Evolutionary conservation across 2,113 vertebrate genomes (phyloP).

Genomic region (Nycticryphes semicollaris): DNA sequence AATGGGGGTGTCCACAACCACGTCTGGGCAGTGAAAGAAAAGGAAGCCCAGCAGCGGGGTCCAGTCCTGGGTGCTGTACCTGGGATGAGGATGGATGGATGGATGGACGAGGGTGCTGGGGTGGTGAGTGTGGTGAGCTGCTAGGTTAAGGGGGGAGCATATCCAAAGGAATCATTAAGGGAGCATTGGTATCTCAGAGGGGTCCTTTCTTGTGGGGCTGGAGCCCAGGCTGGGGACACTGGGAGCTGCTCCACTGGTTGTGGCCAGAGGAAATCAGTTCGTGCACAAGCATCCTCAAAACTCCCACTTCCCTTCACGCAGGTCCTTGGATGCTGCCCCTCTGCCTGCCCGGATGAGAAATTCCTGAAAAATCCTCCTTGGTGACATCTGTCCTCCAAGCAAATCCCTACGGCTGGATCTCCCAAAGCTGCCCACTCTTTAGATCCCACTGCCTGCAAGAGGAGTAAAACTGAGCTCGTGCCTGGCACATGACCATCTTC

Average conservation of each 20-base stretch:
- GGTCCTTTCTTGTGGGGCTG: background rate
- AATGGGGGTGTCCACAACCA: fast-evolving
- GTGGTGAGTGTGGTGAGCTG: background rate
- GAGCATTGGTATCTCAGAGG: background rate
- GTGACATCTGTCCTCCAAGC: background rate
- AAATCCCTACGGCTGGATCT: background rate
- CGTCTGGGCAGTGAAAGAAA: fast-evolving
- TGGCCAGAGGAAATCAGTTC: background rate
- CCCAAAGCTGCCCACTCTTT: background rate
- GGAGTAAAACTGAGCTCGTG: background rate
- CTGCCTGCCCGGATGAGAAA: background rate
- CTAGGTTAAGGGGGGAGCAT: background rate
- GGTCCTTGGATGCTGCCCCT: background rate
- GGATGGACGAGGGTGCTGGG: fast-evolving
- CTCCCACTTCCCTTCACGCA: background rate
- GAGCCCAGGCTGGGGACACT: fast-evolving
- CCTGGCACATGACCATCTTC: background rate
- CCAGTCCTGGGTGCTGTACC: fast-evolving
- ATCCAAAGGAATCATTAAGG: background rate
- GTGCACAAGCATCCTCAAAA: fast-evolving
- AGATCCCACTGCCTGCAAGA: background rate
- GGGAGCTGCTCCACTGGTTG: fast-evolving
- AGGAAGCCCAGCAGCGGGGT: fast-evolving
- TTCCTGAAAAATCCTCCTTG: background rate
- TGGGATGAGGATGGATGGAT: fast-evolving